Base-by-base conservation (phyloP, 1,140 invertebrate genomes). In the Pteromalus puparum region DNA sequence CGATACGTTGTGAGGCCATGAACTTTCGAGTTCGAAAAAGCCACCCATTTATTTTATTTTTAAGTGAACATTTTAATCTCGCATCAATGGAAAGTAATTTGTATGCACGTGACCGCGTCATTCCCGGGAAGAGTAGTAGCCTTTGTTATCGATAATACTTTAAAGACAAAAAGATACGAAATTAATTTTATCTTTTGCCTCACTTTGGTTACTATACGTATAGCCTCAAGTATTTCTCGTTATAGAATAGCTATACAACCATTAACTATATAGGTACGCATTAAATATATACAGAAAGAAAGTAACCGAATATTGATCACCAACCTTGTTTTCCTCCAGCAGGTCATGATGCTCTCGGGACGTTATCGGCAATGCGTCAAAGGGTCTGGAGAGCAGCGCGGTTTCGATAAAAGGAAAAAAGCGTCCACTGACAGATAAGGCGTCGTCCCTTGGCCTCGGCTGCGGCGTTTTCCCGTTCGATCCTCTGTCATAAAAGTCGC, bases 401-500 rank as follows among this genome's bases (percentile, higher is more conserved):
- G 34, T 21, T 9, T 24, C 9, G 81, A 76, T 30, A 83, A 82
- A 61, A 82, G 3, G 26, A 42, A 15, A 68, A 73, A 78, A 10
- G 15, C 2, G 3, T 24, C 46, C 46, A 6, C 75, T 53, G 75
- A 48, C 24, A 77, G 75, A 77, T 77, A 61, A 77, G 75, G 46
- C 42, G 53, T 53, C 53, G n/a, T 12, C 46, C 46, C 7, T 15
- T 4, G 13, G 46, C 12, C 34, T n/a, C 48, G n/a, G 3, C 38
- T 18, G 72, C 30, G 12, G 77, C 38, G 34, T 46, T 67, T 82
- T 61, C 6, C 53, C 53, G 53, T 38, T 75, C 10, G 73, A 82
- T 12, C 4, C 68, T 74, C 12, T 5, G 77, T 84, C 75, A 74
- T 74, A 79, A 80, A 84, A 46, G 28, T 61, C 83, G 68, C 24